Evolutionary conservation across 2,888 invertebrate species (phyloP).

Genomic region (Physocephala rufipes): DNA sequence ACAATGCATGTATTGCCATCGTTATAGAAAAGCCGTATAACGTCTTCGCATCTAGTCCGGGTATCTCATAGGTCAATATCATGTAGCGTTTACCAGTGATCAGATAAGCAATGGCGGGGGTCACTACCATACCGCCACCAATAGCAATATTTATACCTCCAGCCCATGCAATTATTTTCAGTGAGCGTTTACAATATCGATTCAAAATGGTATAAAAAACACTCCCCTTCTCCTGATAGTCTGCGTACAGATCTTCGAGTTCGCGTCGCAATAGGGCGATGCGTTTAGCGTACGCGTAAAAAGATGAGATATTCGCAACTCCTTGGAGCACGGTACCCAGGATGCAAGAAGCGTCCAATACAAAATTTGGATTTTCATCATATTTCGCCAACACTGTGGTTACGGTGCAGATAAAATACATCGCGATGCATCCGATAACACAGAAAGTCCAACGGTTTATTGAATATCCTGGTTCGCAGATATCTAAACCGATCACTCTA

Average conservation of each 20-base stretch:
- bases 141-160: neutral
- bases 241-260: neutral
- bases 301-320: neutral
- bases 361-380: conserved; percentile 23
- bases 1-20: conserved; percentile 14
- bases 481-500: conserved; percentile 8
- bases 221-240: neutral
- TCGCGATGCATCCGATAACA: neutral
- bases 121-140: neutral
- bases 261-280: neutral
- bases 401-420: conserved; percentile 29
- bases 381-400: conserved; percentile 26
- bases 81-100: conserved; percentile 23
- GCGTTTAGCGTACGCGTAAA: too few relatives aligned
- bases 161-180: neutral
- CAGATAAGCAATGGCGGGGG: conserved; percentile 10
- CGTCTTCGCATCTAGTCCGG: conserved; percentile 23
- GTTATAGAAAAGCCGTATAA: conserved; percentile 17
- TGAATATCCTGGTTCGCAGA: conserved; percentile 21
- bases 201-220: neutral
- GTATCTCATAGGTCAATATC: conserved; percentile 34
- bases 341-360: conserved; percentile 36
- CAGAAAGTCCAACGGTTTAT: conserved; percentile 5
- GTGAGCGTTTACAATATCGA: neutral
- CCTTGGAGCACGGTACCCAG: conserved; percentile 31